These are phyloP conservation scores for Alectoris magna DNA, from an alignment of 2,797 vertebrate genomes.

Conservation along the genomic window DNA sequence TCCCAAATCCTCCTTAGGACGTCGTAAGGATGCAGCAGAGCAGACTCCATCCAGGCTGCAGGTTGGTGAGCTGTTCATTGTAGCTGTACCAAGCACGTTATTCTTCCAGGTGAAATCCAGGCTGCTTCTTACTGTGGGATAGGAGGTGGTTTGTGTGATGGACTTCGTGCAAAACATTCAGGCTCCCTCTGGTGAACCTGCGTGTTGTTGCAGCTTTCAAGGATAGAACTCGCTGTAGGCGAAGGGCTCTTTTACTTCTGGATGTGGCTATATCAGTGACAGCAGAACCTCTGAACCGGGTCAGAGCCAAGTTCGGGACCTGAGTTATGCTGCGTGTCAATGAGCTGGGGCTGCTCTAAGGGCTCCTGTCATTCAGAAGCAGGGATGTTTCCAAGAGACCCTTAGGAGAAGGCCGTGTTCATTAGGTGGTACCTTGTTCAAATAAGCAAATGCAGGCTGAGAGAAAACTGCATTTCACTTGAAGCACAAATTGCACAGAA, in stretches of 20 bases:
- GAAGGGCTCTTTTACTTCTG: neutral
- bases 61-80: neutral
- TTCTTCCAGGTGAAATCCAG: fast-evolving
- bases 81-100: fast-evolving
- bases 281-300: neutral
- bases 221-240: too few relatives aligned
- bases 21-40: neutral
- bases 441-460: neutral
- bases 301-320: neutral
- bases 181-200: neutral
- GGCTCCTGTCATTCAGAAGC: neutral
- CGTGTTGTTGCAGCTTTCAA: neutral
- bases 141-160: neutral
- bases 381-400: neutral
- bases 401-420: neutral
- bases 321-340: neutral
- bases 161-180: neutral
- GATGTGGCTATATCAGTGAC: neutral
- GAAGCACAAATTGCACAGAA: neutral
- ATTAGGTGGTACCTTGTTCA: neutral
- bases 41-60: neutral
- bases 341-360: neutral
- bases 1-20: neutral
- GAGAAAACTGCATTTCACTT: neutral
- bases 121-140: fast-evolving